Base-by-base conservation (phyloP, 2,113 vertebrate genomes). In the Pavo muticus region DNA sequence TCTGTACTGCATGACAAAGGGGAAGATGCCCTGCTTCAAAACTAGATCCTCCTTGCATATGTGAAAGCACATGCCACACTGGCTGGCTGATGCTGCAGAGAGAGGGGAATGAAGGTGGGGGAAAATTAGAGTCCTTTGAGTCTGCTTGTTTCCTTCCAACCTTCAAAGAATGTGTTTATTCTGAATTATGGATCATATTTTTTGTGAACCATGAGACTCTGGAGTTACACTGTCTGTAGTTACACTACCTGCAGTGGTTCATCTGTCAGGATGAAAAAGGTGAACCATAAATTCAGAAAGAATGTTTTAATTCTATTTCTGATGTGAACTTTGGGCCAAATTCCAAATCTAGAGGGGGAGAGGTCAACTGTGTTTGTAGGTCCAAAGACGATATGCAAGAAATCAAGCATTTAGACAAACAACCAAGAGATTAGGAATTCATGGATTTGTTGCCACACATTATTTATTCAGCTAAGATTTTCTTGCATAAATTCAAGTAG, bases 311-410 rank as follows among this genome's bases (percentile, higher is more conserved):
- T 94, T 90, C 50, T 67, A 25, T 68, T 80, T 85, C 65, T 88
- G 74, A 35, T 15, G 1, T 69, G 74, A 59, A 45, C 37, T 83
- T 92, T 56, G 45, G 12, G 23, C 35, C 10, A 81, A 14, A 65
- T 77, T 74, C 88, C 56, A 71, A n/a, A 83, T 80, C 29, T 67
- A 50, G 23, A 74, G 14, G 47, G 42, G 83, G 27, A 45, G 11
- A 71, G 73, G 86, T 84, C 69, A 91, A 29, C 82, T 94, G 7
- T 93, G 64, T 94, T 94, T 95, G 42, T 60, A 71, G 39, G 56
- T 93, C 47, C 91, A 95, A 91, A 92, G 91, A 67, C 85, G 20
- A 93, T 14, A 59, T 80, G 60, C 27, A 87, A 73, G 50, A 81
- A 84, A 45, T 39, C 54, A 85, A 60, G 64, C 10, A 1, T 91